Evolutionary conservation across 2,113 vertebrate genomes (phyloP), one percentile per base, ranked within the genome.

Genomic region (Aix galericulata): DNA sequence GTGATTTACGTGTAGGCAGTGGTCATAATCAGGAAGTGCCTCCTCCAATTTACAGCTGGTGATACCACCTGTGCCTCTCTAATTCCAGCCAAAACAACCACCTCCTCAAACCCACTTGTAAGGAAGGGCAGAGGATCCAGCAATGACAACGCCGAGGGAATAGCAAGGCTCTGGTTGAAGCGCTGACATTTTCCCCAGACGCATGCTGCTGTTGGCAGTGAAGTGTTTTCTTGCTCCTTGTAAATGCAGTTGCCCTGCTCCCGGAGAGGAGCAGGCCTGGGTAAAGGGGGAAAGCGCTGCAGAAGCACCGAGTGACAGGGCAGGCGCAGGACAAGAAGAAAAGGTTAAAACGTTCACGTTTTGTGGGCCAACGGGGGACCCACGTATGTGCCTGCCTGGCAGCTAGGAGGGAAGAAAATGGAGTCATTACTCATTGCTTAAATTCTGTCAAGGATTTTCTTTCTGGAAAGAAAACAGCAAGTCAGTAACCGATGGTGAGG

Each of bases 21-120:
- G 96, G 97, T 97, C 95, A 95, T 90, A 94, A 93, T 94, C 94
- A 96, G 96, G 96, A 97, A 96, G 92, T 95, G 93, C 94, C 97
- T 97, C 96, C 96, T 96, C 95, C 95, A 92, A 81, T 96, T 96
- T 95, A 96, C 97, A 97, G 96, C 95, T 97, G 97, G 97, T 93
- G 89, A 84, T 90, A 80, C 96, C 97, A 97, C 96, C 96, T 97
- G 96, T 94, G 95, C 95, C 92, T 95, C 72, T 97, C 86, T 67
- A 89, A 91, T 96, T 96, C 90, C 95, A 97, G 96, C 94, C 96
- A 97, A 97, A 95, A 97, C 95, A 97, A 94, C 95, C 96, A 93
- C 95, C 91, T 94, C 94, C 89, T 95, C 92, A 94, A 89, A 94
- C 86, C 93, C 95, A 97, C 96, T 94, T 90, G 64, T 53, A 88